A percentile compares a stretch with the other conserved stretches of the same genome.
These are phyloP conservation scores for Bombus soroeensis DNA, from an alignment of 1,140 invertebrate species.

Conservation along the genomic window DNA sequence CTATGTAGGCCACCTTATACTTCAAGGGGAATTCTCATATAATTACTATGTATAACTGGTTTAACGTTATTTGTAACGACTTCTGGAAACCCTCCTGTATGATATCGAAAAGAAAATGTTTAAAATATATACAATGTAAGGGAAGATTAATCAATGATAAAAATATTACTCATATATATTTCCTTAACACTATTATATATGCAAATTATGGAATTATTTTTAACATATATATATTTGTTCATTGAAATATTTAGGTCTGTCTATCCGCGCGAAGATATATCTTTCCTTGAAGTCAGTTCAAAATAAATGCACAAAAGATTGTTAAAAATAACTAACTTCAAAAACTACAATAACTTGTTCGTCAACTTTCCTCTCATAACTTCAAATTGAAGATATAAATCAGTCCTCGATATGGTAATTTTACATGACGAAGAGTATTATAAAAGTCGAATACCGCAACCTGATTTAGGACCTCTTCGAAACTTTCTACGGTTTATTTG, in stretches of 20 bases:
- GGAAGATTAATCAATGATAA: background rate
- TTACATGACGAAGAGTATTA: conserved; percentile 77
- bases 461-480: conserved; percentile 67
- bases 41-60: too few species aligned
- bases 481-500: conserved; percentile 83
- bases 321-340: conserved; percentile 14
- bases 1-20: background rate
- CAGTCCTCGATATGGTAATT: conserved; percentile 68
- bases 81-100: background rate
- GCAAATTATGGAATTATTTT: background rate
- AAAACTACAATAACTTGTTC: background rate
- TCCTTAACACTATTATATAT: background rate
- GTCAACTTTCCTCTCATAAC: background rate
- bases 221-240: background rate
- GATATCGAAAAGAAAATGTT: background rate
- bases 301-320: conserved; percentile 1
- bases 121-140: background rate
- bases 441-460: conserved; percentile 69
- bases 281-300: background rate
- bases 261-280: background rate
- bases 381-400: background rate
- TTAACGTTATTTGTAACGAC: too few species aligned
- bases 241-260: too few species aligned
- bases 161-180: background rate
- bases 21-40: background rate